Percentiles rank a stretch among this genome's conserved stretches.
These are phyloP conservation scores for Phalacrocorax carbo DNA, from an alignment of 2,113 vertebrate species.

Conservation along the genomic window DNA sequence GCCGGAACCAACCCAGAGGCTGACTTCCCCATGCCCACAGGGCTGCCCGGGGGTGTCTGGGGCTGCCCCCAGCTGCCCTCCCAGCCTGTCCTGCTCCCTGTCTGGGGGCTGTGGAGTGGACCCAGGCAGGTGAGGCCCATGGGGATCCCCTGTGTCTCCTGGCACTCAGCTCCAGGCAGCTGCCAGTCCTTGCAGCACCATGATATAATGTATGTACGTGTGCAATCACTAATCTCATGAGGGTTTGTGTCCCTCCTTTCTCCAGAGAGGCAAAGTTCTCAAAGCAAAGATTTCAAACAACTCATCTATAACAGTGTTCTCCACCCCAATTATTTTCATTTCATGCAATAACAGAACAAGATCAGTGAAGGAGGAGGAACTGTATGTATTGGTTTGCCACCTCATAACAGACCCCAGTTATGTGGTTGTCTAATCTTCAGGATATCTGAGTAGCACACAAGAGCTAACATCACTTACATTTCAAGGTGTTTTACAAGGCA, in stretches of 20 bases:
- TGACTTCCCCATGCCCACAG: fast-evolving
- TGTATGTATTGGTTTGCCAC: not conserved
- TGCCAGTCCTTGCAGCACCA: fast-evolving
- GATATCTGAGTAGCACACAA: not conserved
- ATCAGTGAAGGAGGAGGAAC: not conserved
- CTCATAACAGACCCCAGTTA: not conserved
- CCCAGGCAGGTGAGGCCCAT: not conserved
- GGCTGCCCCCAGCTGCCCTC: not conserved
- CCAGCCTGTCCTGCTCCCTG: not conserved
- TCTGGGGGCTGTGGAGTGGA: fast-evolving
- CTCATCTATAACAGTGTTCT: not conserved
- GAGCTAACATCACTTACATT: not conserved
- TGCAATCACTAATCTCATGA: not conserved
- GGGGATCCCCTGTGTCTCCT: not conserved
- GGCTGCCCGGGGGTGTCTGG: not conserved
- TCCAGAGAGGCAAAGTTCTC: not conserved
- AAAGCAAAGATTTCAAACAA: not conserved
- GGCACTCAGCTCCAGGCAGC: not conserved
- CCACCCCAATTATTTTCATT: not conserved
- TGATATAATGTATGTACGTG: fast-evolving
- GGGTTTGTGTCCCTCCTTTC: not conserved
- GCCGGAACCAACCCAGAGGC: not conserved
- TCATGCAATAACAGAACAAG: not conserved
- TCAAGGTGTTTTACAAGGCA: not conserved
- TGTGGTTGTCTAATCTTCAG: not conserved